These are phyloP conservation scores for Bovichtus diacanthus DNA, from an alignment of 2,797 vertebrate species.

Conservation along the genomic window DNA sequence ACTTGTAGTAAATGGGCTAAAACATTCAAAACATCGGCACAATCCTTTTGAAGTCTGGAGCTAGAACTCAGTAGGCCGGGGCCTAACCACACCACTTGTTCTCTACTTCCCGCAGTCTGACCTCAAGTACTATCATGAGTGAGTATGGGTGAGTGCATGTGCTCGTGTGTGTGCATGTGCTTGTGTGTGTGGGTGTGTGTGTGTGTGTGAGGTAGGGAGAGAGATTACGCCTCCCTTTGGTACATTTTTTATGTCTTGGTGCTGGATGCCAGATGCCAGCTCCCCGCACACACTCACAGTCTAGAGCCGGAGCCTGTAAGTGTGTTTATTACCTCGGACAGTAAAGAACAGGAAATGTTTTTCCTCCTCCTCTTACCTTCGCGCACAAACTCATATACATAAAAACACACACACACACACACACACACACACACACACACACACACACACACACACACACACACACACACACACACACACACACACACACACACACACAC, in stretches of 20 bases:
- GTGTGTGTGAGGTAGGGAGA: constrained; percentile 9
- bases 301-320: constrained; percentile 58
- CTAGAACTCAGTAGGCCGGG: not conserved
- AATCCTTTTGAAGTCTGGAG: constrained; percentile 47
- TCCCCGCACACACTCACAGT: constrained; percentile 60
- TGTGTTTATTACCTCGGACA: constrained; percentile 79
- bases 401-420: not conserved
- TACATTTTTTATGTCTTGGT: constrained; percentile 65
- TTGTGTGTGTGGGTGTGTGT: constrained; percentile 13
- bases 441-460: not conserved
- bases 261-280: constrained; percentile 76
- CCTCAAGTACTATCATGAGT: constrained; percentile 42
- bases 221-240: constrained; percentile 59
- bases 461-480: no score
- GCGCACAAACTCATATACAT: constrained; percentile 12
- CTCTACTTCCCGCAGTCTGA: constrained; percentile 41
- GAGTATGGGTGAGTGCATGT: constrained; percentile 23
- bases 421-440: constrained; percentile 14
- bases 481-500: no score
- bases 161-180: constrained; percentile 30
- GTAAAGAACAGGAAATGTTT: constrained; percentile 85
- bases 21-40: constrained; percentile 39
- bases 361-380: constrained; percentile 67
- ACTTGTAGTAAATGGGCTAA: constrained; percentile 47
- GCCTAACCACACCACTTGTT: constrained; percentile 33